phyloP scores from a whole-genome alignment of 2,113 vertebrate species.

The Monopterus albus region DNA sequence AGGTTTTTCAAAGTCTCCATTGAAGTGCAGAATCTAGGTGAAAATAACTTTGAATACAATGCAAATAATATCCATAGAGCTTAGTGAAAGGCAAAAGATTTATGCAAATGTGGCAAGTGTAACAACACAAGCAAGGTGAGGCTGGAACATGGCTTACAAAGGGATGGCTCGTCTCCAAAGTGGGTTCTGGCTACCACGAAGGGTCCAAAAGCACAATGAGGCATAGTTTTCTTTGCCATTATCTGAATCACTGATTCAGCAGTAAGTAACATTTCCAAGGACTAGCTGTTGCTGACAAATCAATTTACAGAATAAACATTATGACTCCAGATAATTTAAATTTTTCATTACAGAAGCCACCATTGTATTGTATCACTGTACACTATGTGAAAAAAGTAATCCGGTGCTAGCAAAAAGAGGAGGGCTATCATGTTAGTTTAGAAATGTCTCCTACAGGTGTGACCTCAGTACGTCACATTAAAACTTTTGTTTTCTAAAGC shows the following conservation, averaged over 20 bases:
- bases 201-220: neutral
- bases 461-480: no score
- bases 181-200: neutral
- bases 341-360: no score
- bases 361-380: no score
- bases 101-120: slow-evolving; percentile 8
- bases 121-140: slow-evolving; percentile 12
- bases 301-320: neutral
- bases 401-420: no score
- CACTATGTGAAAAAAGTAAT: no score
- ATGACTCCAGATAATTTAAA: no score
- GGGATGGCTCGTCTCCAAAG: neutral
- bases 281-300: neutral
- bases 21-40: slow-evolving; percentile 23
- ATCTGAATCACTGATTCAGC: neutral
- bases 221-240: neutral
- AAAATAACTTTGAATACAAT: slow-evolving; percentile 64
- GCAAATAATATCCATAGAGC: slow-evolving; percentile 40
- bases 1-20: slow-evolving; percentile 29
- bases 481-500: no score
- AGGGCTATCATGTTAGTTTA: no score
- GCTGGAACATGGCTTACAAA: neutral
- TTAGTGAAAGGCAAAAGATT: neutral
- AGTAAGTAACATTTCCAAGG: neutral
- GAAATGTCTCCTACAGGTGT: no score